These are phyloP conservation scores for Scatophagus argus DNA, from an alignment of 2,113 vertebrate genomes.

Conservation along the genomic window DNA sequence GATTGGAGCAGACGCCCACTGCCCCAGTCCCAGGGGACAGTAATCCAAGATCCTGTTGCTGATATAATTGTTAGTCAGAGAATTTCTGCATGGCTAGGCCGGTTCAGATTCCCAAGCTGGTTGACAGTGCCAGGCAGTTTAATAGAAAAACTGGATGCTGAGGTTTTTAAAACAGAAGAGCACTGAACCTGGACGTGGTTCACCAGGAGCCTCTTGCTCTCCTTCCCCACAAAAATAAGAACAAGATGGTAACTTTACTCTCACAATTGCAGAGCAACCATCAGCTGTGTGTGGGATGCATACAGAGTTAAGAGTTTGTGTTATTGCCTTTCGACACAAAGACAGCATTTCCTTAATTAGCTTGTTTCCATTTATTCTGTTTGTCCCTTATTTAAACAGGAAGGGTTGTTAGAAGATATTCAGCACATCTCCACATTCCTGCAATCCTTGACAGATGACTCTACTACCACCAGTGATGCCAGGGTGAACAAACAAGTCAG, in stretches of 20 bases:
- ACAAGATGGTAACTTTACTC: slow-evolving; percentile 68
- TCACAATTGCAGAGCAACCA: slow-evolving; percentile 28
- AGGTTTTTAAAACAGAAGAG: slow-evolving; percentile 86
- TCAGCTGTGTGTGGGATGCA: slow-evolving; percentile 38
- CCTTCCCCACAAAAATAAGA: slow-evolving; percentile 68
- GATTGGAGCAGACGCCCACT: slow-evolving; percentile 88
- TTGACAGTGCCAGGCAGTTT: slow-evolving; percentile 89
- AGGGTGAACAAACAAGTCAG: slow-evolving; percentile 87
- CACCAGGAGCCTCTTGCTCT: slow-evolving; percentile 82
- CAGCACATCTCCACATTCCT: slow-evolving; percentile 87
- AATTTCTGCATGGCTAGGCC: slow-evolving; percentile 88
- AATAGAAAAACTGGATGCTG: slow-evolving; percentile 89
- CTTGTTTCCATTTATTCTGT: slow-evolving; percentile 85
- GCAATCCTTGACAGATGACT: slow-evolving; percentile 86
- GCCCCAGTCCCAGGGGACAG: slow-evolving; percentile 83
- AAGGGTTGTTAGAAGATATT: slow-evolving; percentile 88
- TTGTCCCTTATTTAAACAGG: slow-evolving; percentile 89
- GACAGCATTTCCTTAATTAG: slow-evolving; percentile 86
- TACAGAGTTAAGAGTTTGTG: slow-evolving; percentile 52
- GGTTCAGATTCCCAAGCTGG: slow-evolving; percentile 88
- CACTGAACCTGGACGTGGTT: slow-evolving; percentile 85
- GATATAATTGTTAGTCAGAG: slow-evolving; percentile 92
- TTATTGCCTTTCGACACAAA: slow-evolving; percentile 49
- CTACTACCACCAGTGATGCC: slow-evolving; percentile 73
- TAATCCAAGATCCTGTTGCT: slow-evolving; percentile 90